A percentile compares a stretch with the other conserved stretches of the same genome.
Evolutionary conservation across 2,797 vertebrate genomes (phyloP).

Genomic region (Anguilla anguilla): DNA sequence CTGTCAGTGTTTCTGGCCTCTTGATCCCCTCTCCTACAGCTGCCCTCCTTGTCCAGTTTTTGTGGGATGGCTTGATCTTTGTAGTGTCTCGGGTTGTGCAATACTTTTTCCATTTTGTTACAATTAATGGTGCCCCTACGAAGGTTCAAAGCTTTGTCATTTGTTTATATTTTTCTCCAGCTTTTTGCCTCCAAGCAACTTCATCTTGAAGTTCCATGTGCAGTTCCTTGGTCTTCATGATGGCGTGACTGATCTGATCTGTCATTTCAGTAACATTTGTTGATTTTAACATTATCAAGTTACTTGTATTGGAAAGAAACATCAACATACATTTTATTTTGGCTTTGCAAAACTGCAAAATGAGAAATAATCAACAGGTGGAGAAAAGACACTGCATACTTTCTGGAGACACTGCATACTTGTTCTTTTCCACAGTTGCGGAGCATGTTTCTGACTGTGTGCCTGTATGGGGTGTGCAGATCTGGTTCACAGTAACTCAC

Average conservation of each 20-base stretch:
- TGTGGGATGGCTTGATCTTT: not conserved
- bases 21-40: not conserved
- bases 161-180: not conserved
- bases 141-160: not conserved
- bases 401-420: no score
- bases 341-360: no score
- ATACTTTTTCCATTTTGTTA: not conserved
- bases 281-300: no score
- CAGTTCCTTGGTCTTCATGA: not conserved
- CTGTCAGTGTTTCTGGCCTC: conserved; percentile 3
- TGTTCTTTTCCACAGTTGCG: no score
- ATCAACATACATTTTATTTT: no score
- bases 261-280: no score
- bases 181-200: not conserved
- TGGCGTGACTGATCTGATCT: no score
- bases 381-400: no score
- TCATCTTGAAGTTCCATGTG: not conserved
- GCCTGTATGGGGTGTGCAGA: no score
- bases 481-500: not conserved
- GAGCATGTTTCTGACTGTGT: no score
- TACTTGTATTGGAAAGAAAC: not conserved
- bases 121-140: not conserved
- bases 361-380: no score
- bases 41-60: not conserved
- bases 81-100: not conserved